Percentiles rank a stretch among this genome's conserved stretches.
Conservation (phyloP, 1,140 invertebrate genomes). For the Cephus cinctus region DNA sequence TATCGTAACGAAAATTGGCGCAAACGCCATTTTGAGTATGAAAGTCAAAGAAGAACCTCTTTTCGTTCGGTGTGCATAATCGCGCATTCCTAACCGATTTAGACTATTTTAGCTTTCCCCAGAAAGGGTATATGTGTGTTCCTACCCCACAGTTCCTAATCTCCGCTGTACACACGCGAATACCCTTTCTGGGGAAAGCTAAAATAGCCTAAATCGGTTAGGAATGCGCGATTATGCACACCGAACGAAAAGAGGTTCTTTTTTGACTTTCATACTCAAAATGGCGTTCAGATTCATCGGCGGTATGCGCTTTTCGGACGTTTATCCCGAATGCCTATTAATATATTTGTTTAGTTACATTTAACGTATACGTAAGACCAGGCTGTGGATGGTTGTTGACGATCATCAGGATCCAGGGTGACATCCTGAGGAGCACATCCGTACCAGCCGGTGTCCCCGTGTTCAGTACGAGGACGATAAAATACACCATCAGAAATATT, state of each 20-base stretch:
- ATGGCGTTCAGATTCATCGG: too few relatives aligned
- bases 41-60: too few relatives aligned
- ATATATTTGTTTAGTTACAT: conserved; percentile 53
- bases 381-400: conserved; percentile 40
- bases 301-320: too few relatives aligned
- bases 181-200: conserved; percentile 10
- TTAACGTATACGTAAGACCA: conserved; percentile 67
- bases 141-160: too few relatives aligned
- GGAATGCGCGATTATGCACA: not conserved
- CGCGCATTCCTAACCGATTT: too few relatives aligned
- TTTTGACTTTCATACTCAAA: not conserved
- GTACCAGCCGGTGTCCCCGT: conserved; percentile 61
- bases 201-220: conserved; percentile 3
- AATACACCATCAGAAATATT: conserved; percentile 15
- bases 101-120: too few relatives aligned
- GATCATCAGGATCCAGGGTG: conserved; percentile 33
- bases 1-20: too few relatives aligned
- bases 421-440: conserved; percentile 56
- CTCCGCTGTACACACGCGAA: conserved; percentile 11
- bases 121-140: too few relatives aligned
- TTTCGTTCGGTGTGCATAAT: too few relatives aligned
- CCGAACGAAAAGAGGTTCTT: not conserved
- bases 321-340: not conserved
- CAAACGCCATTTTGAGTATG: too few relatives aligned
- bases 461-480: conserved; percentile 21